These are phyloP conservation scores for Protobothrops mucrosquamatus DNA, from an alignment of 2,113 vertebrate species.

Conservation along the genomic window DNA sequence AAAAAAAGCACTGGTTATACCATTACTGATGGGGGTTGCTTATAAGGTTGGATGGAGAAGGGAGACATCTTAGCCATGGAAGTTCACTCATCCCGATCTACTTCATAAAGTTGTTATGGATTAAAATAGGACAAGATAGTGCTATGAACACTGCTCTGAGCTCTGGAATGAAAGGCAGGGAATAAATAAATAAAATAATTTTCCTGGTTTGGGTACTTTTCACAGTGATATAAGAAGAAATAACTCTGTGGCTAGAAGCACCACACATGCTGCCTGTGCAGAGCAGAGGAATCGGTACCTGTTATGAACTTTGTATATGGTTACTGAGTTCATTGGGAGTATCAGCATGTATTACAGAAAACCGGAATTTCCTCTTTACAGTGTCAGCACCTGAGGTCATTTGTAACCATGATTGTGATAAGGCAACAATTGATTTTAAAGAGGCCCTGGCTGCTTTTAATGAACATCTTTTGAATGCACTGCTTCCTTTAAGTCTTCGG, in stretches of 20 bases:
- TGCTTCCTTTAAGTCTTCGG: slow-evolving; percentile 4
- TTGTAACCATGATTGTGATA: neutral
- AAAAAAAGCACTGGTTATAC: neutral
- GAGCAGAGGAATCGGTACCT: neutral
- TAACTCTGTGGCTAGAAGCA: neutral
- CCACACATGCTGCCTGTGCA: neutral
- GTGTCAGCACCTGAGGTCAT: neutral
- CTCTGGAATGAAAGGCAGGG: neutral
- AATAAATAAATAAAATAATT: neutral
- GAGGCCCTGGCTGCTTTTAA: neutral
- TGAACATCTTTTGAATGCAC: neutral
- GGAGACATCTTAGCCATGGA: neutral
- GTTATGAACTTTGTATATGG: neutral
- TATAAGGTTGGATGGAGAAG: neutral
- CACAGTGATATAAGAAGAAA: neutral
- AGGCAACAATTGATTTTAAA: neutral
- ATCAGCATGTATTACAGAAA: neutral
- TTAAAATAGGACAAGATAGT: neutral
- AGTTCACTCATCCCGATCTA: no score
- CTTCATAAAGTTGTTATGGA: neutral
- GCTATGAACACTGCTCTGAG: neutral
- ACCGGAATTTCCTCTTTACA: neutral
- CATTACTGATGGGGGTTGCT: neutral
- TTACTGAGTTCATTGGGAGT: neutral
- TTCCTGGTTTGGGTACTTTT: neutral